These are phyloP conservation scores for Semaprochilodus insignis DNA, from an alignment of 2,797 vertebrate species.

Conservation along the genomic window DNA sequence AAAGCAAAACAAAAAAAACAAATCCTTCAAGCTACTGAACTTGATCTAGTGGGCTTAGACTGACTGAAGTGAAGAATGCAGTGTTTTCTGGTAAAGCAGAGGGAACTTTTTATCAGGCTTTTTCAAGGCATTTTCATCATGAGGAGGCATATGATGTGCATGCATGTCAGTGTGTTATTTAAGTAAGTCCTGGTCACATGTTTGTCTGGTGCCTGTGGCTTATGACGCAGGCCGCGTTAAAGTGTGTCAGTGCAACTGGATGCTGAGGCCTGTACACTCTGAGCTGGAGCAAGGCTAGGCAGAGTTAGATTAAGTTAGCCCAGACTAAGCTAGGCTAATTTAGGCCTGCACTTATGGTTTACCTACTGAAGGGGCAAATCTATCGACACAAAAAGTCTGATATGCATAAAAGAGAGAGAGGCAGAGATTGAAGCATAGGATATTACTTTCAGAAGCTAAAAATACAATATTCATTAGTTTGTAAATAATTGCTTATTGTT, in stretches of 20 bases:
- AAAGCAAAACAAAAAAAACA: not conserved
- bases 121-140: not conserved
- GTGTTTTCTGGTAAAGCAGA: not conserved
- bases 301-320: not conserved
- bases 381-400: not conserved
- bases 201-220: conserved; percentile 8
- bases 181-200: not conserved
- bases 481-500: too few species aligned
- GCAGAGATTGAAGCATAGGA: not conserved
- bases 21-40: not conserved
- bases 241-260: conserved; percentile 23
- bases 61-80: not conserved
- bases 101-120: not conserved
- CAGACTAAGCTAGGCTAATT: not conserved
- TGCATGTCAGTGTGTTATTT: not conserved
- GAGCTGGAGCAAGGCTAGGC: conserved; percentile 8
- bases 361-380: not conserved
- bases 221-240: conserved; percentile 6
- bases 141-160: not conserved
- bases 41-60: conserved; percentile 9
- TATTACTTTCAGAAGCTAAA: not conserved
- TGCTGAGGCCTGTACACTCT: conserved; percentile 15
- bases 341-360: not conserved
- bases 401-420: not conserved
- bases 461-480: too few species aligned